Evolutionary conservation across 2,888 invertebrate species (phyloP).

Genomic region (Lamellibrachia satsuma): DNA sequence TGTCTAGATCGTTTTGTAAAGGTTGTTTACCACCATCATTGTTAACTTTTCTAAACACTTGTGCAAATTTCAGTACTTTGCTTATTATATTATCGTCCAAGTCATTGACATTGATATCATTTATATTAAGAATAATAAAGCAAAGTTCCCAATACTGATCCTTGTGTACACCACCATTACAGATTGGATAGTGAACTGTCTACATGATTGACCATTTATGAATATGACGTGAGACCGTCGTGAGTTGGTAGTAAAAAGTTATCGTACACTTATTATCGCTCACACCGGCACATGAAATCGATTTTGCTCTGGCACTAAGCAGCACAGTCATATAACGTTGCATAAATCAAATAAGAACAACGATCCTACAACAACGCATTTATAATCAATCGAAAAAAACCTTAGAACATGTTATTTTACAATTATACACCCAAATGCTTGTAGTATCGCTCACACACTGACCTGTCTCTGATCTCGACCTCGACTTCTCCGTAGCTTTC

Average conservation of each 20-base stretch:
- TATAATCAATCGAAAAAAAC: not conserved
- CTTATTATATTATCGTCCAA: too few relatives aligned
- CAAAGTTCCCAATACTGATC: not conserved
- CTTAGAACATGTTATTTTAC: not conserved
- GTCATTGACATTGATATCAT: too few relatives aligned
- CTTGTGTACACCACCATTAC: not conserved
- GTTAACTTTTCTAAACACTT: too few relatives aligned
- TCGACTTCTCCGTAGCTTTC: conserved; percentile 23
- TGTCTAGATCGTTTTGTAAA: too few relatives aligned
- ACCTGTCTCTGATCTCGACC: conserved; percentile 19
- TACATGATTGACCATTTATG: not conserved
- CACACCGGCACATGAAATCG: not conserved
- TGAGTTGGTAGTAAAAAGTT: not conserved
- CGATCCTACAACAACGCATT: not conserved
- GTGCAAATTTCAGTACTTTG: too few relatives aligned
- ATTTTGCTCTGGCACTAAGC: not conserved
- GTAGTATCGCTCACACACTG: not conserved
- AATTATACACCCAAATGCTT: not conserved
- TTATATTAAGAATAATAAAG: not conserved
- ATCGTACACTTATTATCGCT: not conserved
- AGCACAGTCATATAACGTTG: not conserved
- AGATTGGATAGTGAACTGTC: not conserved
- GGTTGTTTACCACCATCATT: too few relatives aligned
- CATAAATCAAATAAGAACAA: not conserved
- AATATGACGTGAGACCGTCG: not conserved